These are phyloP conservation scores for Agrochola macilenta DNA, from an alignment of 2,888 invertebrate species.

Conservation along the genomic window DNA sequence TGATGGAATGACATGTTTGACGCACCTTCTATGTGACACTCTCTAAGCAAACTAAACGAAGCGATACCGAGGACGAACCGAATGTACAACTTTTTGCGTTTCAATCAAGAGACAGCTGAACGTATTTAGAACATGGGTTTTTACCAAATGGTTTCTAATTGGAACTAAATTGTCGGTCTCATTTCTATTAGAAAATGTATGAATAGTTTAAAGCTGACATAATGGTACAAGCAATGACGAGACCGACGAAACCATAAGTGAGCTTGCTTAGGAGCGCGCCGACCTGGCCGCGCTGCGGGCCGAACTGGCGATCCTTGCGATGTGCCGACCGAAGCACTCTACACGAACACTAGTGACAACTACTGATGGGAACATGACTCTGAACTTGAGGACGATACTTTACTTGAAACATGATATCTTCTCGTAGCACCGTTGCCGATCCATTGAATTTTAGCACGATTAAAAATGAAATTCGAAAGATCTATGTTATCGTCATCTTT, in stretches of 20 bases:
- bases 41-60: conserved; percentile 86
- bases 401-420: conserved; percentile 73
- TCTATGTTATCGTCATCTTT: conserved; percentile 82
- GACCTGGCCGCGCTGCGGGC: conserved; percentile 78
- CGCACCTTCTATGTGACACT: conserved; percentile 80
- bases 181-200: conserved; percentile 43
- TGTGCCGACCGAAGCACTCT: conserved; percentile 79
- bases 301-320: conserved; percentile 51
- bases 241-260: conserved; percentile 58
- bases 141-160: conserved; percentile 50
- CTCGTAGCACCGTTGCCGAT: conserved; percentile 88
- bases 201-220: conserved; percentile 41
- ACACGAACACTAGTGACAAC: conserved; percentile 82
- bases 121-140: conserved; percentile 41
- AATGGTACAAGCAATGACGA: conserved; percentile 59
- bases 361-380: conserved; percentile 80
- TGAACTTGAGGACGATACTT: conserved; percentile 74
- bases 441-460: conserved; percentile 80
- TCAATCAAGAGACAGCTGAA: conserved; percentile 50
- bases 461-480: conserved; percentile 79
- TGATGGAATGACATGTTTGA: conserved; percentile 87
- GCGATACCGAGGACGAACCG: conserved; percentile 65
- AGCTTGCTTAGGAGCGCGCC: conserved; percentile 86
- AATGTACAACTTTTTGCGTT: conserved; percentile 55
- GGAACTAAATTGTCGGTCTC: conserved; percentile 56